Evolutionary conservation across 2,113 vertebrate species (phyloP).

Genomic region (Lepus timidus): DNA sequence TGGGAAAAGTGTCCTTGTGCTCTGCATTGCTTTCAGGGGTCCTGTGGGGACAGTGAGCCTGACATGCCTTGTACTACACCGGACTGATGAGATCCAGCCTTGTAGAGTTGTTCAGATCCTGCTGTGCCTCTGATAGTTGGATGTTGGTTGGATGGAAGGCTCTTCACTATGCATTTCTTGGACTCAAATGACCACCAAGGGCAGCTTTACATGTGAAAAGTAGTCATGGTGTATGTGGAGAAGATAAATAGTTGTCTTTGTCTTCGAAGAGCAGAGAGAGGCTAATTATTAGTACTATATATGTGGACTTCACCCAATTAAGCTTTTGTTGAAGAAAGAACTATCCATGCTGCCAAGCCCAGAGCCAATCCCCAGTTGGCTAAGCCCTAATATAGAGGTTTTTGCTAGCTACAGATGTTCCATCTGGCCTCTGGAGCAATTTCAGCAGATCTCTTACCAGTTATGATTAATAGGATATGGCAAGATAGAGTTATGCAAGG

Average conservation of each 20-base stretch:
- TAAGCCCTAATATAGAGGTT: background rate
- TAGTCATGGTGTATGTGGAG: background rate
- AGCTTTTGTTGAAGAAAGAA: background rate
- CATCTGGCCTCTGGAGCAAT: constrained; percentile 66
- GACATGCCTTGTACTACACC: background rate
- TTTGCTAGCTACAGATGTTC: constrained; percentile 58
- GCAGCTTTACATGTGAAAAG: background rate
- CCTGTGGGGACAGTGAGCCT: background rate
- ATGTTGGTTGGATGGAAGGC: background rate
- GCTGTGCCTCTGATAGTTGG: background rate
- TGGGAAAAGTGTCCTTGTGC: background rate
- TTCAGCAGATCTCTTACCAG: constrained; percentile 38
- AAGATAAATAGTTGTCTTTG: background rate
- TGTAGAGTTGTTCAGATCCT: background rate
- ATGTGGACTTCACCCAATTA: background rate
- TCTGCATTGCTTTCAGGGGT: background rate
- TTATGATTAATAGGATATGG: constrained; percentile 52
- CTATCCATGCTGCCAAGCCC: background rate
- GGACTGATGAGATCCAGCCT: background rate
- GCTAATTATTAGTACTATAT: background rate
- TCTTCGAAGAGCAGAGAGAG: background rate
- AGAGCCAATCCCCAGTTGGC: background rate
- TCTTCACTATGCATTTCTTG: background rate
- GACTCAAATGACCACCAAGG: background rate
- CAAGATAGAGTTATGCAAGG: constrained; percentile 16